Percentiles rank a stretch among this genome's conserved stretches.
Conservation (phyloP, 2,113 vertebrate species). For the Crocuta crocuta region DNA sequence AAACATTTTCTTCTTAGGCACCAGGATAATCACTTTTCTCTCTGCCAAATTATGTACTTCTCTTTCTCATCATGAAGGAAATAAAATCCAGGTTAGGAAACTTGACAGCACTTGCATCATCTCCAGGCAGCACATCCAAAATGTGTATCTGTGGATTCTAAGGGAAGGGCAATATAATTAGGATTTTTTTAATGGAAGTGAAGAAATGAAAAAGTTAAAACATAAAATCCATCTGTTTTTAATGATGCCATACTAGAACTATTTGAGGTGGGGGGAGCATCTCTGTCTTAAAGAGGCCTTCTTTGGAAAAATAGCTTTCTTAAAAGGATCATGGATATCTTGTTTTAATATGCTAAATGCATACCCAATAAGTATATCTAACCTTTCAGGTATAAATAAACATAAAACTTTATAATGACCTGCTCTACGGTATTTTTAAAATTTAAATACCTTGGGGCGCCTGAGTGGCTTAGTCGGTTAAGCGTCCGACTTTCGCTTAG, state of each 20-base stretch:
- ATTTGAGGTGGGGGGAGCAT: accelerated
- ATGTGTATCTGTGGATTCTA: not conserved
- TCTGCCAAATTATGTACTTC: constrained; percentile 47
- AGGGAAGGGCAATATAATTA: not conserved
- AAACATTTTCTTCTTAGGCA: constrained; percentile 41
- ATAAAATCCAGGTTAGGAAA: not conserved
- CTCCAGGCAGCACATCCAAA: not conserved
- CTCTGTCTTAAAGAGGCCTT: not conserved
- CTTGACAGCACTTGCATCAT: not conserved
- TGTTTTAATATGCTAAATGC: not conserved
- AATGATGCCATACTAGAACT: not conserved
- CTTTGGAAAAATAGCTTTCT: not conserved
- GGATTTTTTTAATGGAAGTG: not conserved
- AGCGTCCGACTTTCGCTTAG: no score
- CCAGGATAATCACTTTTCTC: constrained; percentile 48
- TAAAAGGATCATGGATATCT: not conserved
- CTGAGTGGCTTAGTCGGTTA: no score
- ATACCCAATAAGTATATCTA: not conserved
- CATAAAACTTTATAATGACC: constrained; percentile 3
- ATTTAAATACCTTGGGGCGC: not conserved
- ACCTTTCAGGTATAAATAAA: not conserved
- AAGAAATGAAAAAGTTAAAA: constrained; percentile 20
- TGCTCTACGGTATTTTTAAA: not conserved
- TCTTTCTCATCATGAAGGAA: constrained; percentile 53
- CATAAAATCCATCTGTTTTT: not conserved